Evolutionary conservation across 2,888 invertebrate genomes (phyloP).

Genomic region (Mythimna lalbum): DNA sequence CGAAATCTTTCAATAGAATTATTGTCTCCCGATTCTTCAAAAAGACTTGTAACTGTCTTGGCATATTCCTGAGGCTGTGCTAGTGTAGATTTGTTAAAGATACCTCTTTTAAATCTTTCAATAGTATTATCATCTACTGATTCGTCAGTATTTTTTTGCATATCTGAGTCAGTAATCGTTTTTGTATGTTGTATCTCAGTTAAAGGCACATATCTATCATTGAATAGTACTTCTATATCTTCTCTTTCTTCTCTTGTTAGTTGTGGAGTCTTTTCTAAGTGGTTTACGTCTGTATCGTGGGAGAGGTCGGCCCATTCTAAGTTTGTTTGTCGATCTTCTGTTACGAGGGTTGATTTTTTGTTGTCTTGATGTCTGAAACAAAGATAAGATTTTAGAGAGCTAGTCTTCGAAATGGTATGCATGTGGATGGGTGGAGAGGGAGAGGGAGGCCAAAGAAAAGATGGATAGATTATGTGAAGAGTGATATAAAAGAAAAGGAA

Average conservation of each 20-base stretch:
- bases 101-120: conserved; percentile 15
- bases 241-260: conserved; percentile 73
- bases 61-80: background rate
- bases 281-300: conserved; percentile 84
- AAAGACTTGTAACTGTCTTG: background rate
- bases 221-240: conserved; percentile 76
- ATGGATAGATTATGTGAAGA: too few species aligned
- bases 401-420: too few species aligned
- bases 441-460: too few species aligned
- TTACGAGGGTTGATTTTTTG: background rate
- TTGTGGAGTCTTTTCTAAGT: conserved; percentile 69
- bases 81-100: conserved; percentile 1
- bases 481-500: too few species aligned
- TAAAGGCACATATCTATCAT: conserved; percentile 75
- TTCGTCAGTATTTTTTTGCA: conserved; percentile 13
- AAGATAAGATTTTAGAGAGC: conserved; percentile 5
- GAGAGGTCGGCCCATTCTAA: conserved; percentile 79
- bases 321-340: conserved; percentile 25
- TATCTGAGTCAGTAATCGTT: background rate
- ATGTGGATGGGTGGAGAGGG: too few species aligned
- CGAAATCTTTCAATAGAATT: conserved; percentile 47
- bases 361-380: conserved; percentile 46
- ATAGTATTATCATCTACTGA: conserved; percentile 43
- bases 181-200: conserved; percentile 60
- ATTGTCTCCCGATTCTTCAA: conserved; percentile 7